Percentiles rank a stretch among this genome's conserved stretches.
Conservation (phyloP, 2,113 vertebrate genomes). For the Notothenia coriiceps region DNA sequence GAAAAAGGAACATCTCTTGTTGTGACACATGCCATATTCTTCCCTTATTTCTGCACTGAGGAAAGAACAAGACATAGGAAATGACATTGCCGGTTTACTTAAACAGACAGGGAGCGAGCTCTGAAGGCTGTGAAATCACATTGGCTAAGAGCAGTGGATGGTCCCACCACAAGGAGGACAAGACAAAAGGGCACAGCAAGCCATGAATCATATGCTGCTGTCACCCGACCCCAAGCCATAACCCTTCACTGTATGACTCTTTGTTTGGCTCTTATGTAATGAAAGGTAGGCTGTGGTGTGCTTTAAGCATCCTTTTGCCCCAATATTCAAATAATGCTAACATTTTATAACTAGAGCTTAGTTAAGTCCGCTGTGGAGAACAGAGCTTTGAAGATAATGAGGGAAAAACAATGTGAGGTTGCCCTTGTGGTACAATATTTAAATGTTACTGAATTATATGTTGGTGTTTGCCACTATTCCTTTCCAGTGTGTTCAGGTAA, state of each 20-base stretch:
- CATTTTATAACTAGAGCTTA: slow-evolving; percentile 42
- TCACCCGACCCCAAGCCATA: slow-evolving; percentile 80
- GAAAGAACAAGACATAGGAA: slow-evolving; percentile 51
- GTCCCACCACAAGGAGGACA: slow-evolving; percentile 76
- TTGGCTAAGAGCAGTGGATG: slow-evolving; percentile 74
- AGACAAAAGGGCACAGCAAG: slow-evolving; percentile 77
- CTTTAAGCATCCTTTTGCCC: slow-evolving; percentile 68
- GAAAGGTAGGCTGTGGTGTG: slow-evolving; percentile 62
- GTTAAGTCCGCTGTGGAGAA: slow-evolving; percentile 24
- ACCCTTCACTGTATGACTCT: slow-evolving; percentile 77
- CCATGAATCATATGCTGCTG: slow-evolving; percentile 84
- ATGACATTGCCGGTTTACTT: slow-evolving; percentile 74
- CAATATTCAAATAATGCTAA: slow-evolving; percentile 66
- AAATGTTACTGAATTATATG: slow-evolving; percentile 3
- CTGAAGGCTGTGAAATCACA: slow-evolving; percentile 73
- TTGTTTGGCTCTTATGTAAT: slow-evolving; percentile 79
- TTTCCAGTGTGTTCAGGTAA: not conserved
- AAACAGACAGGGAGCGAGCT: slow-evolving; percentile 55
- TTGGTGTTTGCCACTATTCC: not conserved
- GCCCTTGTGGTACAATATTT: not conserved
- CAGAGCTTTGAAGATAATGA: slow-evolving; percentile 16
- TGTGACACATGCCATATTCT: slow-evolving; percentile 71
- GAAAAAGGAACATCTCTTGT: slow-evolving; percentile 48
- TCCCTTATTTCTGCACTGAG: slow-evolving; percentile 48
- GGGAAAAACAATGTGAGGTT: slow-evolving; percentile 6